phyloP scores from a whole-genome alignment of 2,888 invertebrate genomes.

The Arrhopalites spinosus region DNA sequence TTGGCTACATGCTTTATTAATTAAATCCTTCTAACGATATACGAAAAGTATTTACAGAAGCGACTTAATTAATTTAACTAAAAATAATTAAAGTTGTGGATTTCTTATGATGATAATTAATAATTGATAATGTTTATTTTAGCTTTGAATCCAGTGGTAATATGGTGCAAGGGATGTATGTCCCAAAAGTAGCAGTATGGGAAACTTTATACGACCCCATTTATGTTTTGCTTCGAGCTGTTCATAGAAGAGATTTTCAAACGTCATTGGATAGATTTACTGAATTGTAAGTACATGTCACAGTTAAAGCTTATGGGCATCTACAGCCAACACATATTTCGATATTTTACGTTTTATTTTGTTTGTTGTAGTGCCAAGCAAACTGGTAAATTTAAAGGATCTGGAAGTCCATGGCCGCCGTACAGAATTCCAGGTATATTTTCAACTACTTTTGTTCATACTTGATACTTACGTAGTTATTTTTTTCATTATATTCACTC shows the following conservation, averaged over 20 bases:
- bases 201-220: slow-evolving; percentile 89
- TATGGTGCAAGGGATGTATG: slow-evolving; percentile 82
- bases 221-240: slow-evolving; percentile 86
- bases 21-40: too few species aligned
- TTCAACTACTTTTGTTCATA: too few species aligned
- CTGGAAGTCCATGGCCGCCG: slow-evolving; percentile 77
- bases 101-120: too few species aligned
- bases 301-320: not conserved
- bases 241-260: slow-evolving; percentile 91
- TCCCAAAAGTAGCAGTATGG: slow-evolving; percentile 84
- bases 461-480: too few species aligned
- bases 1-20: too few species aligned
- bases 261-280: slow-evolving; percentile 91
- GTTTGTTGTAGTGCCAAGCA: slow-evolving; percentile 65
- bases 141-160: slow-evolving; percentile 74
- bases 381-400: slow-evolving; percentile 65
- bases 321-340: not conserved
- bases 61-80: too few species aligned
- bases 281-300: slow-evolving; percentile 70
- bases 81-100: too few species aligned
- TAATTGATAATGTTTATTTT: too few species aligned
- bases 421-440: slow-evolving; percentile 72
- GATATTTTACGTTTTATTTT: not conserved
- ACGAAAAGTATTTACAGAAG: too few species aligned
- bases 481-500: too few species aligned